Conservation (phyloP, 1,140 invertebrate genomes). For the Brachystomella parvula region DNA sequence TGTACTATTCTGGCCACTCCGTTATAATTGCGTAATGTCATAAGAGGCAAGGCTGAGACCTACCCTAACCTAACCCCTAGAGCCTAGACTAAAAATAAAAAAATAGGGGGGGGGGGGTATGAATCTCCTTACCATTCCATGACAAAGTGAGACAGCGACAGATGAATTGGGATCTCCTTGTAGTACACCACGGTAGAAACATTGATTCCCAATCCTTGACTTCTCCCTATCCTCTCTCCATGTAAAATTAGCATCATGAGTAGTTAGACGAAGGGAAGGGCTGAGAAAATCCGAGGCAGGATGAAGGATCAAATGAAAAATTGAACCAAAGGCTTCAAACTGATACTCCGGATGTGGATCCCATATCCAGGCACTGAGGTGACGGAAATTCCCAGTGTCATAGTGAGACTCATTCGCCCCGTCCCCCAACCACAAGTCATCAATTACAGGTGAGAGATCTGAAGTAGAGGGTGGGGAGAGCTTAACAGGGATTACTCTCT, state of each 20-base stretch:
- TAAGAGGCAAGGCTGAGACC: too few relatives aligned
- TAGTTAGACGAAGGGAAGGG: neutral
- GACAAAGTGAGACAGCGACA: constrained; percentile 62
- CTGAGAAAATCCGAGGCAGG: constrained; percentile 40
- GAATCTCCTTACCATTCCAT: constrained; percentile 61
- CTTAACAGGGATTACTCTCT: neutral
- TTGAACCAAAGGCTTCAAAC: constrained; percentile 54
- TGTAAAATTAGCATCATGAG: neutral
- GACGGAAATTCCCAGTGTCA: constrained; percentile 26
- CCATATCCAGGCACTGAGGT: constrained; percentile 49
- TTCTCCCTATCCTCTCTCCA: neutral
- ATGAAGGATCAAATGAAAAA: constrained; percentile 50
- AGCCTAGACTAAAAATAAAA: too few relatives aligned
- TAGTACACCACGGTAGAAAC: constrained; percentile 62
- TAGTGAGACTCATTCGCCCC: neutral
- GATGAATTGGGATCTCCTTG: constrained; percentile 55
- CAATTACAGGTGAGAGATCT: neutral
- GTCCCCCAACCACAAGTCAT: neutral
- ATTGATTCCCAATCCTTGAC: constrained; percentile 44
- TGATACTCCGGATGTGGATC: constrained; percentile 64
- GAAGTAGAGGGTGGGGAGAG: neutral
- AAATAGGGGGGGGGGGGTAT: too few relatives aligned
- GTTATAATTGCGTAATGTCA: too few relatives aligned
- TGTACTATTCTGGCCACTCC: too few relatives aligned
- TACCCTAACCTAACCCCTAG: too few relatives aligned